phyloP scores from a whole-genome alignment of 2,113 vertebrate species.

The Odobenus rosmarus region DNA sequence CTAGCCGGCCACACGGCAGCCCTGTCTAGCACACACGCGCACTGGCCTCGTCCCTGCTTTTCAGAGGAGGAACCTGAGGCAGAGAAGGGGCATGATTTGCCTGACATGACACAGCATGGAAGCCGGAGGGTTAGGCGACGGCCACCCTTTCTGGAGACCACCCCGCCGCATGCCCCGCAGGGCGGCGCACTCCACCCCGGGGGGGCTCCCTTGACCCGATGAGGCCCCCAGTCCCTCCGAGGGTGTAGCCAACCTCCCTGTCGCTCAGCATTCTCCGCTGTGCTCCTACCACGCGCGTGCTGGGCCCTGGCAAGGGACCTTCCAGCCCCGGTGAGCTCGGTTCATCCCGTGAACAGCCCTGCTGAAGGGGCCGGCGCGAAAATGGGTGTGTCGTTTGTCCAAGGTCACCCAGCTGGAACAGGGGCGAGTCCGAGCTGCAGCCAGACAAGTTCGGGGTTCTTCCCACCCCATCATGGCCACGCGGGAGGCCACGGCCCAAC shows the following conservation, averaged over 20 bases:
- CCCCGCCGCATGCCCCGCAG: neutral
- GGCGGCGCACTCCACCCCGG: neutral
- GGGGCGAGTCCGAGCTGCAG: neutral
- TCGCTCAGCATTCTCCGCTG: neutral
- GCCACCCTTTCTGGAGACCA: neutral
- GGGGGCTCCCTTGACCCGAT: neutral
- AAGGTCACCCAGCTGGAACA: neutral
- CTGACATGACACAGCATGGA: neutral
- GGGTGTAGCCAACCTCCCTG: neutral
- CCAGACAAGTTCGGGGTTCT: neutral
- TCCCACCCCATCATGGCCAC: neutral
- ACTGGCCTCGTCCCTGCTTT: neutral
- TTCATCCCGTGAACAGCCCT: neutral
- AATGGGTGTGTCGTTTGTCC: neutral
- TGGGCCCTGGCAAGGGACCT: neutral
- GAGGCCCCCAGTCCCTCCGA: neutral
- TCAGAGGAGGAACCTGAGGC: conserved; percentile 42
- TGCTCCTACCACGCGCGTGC: neutral
- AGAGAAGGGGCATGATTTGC: neutral
- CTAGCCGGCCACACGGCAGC: neutral
- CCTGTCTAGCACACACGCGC: neutral
- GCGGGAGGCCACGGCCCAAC: neutral
- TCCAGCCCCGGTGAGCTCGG: neutral
- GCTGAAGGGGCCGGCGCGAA: neutral
- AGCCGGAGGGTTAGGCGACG: neutral